Percentiles rank a stretch among this genome's conserved stretches.
Evolutionary conservation across 1,140 invertebrate species (phyloP).

Genomic region (Helicoverpa armigera): DNA sequence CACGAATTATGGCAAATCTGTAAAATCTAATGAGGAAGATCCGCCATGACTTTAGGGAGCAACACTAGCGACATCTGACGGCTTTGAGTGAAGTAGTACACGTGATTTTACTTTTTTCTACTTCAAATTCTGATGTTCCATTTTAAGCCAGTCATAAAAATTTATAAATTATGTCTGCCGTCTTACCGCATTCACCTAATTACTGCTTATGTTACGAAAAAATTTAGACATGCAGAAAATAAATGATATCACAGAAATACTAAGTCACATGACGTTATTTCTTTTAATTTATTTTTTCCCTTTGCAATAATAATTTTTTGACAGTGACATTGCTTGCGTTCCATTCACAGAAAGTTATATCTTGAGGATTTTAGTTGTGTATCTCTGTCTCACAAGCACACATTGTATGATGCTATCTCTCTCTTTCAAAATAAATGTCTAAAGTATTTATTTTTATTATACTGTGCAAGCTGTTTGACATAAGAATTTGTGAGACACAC

Average conservation of each 20-base stretch:
- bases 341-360: background rate
- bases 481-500: conserved; percentile 59
- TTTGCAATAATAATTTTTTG: conserved; percentile 52
- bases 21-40: conserved; percentile 79
- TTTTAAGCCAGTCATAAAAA: conserved; percentile 66
- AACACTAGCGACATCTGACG: conserved; percentile 81
- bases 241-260: background rate
- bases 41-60: conserved; percentile 82
- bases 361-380: background rate
- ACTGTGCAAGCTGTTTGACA: conserved; percentile 43
- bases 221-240: background rate
- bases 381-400: background rate
- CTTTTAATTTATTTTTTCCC: conserved; percentile 2
- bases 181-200: background rate
- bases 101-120: conserved; percentile 80
- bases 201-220: background rate
- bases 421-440: background rate
- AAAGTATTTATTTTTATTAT: conserved; percentile 6
- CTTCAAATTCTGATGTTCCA: conserved; percentile 75
- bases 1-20: conserved; percentile 78
- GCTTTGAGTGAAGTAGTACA: conserved; percentile 66
- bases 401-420: background rate
- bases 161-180: background rate
- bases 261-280: conserved; percentile 40
- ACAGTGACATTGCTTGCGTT: conserved; percentile 42